Evolutionary conservation across 2,888 invertebrate species (phyloP), one percentile per base, ranked within the genome.

Genomic region (Agrochola litura): DNA sequence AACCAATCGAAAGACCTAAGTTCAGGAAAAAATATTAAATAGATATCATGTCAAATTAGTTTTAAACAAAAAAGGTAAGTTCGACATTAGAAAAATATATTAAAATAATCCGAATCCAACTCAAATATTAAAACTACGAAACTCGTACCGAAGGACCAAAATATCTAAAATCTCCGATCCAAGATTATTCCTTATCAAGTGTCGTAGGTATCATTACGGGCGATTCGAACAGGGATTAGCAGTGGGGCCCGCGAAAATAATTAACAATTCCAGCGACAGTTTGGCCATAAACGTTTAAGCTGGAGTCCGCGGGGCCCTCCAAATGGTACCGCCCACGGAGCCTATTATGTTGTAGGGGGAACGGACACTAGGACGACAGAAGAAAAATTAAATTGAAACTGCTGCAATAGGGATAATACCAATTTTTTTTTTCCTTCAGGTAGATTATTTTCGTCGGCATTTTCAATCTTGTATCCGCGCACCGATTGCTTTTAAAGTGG

Each of bases 211-310:
- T 82, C 84, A 82, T 85, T 81, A 86, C 74, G 75, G 77, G 72
- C 78, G 78, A 71, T 79, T 69, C 77, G 70, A 76, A 86, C 73
- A 10, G 52, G 84, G 81, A 88, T 88, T 81, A 88, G 64, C 82
- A 76, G 77, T 66, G 66, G 75, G 79, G 54, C 71, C 66, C 86
- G 84, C 83, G 87, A 81, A 81, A 86, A 87, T 89, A 89, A 89
- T 89, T 89, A 89, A 86, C 88, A 80, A 87, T 88, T 87, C 80
- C 77, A 66, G 72, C 76, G 87, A 83, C 85, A 83, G 82, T 89
- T 86, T 73, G 66, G 78, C 74, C 63, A 81, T 89, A 85, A 89
- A 84, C 89, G 88, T 82, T 89, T 86, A 84, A 81, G 82, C 85
- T 81, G 67, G 69, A 81, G 79, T 84, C 79, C 81, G 72, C 79